phyloP scores from a whole-genome alignment of 1,140 invertebrate species.

The Drosophila pectinifera region DNA sequence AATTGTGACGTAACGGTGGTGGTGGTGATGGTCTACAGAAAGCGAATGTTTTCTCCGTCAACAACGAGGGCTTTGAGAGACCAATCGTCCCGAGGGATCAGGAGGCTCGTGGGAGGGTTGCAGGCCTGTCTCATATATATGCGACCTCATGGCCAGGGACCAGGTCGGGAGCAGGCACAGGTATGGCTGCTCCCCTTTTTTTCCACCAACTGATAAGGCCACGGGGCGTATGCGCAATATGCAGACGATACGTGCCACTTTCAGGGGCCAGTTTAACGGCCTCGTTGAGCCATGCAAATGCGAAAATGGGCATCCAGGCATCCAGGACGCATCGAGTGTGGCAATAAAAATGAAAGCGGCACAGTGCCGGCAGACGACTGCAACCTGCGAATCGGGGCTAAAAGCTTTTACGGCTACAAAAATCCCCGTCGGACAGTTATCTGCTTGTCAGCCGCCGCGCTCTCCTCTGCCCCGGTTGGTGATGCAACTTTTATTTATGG shows the following conservation, averaged over 20 bases:
- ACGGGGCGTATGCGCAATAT: conserved; percentile 60
- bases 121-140: conserved; percentile 67
- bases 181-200: background rate
- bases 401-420: conserved; percentile 61
- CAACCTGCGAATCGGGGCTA: conserved; percentile 43
- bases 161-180: background rate
- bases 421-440: conserved; percentile 28
- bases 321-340: conserved; percentile 16
- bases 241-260: conserved; percentile 24
- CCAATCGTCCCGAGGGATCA: conserved; percentile 47
- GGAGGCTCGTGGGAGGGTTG: conserved; percentile 7
- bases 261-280: conserved; percentile 39
- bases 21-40: background rate
- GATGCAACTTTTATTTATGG: conserved; percentile 53
- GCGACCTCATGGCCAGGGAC: conserved; percentile 63
- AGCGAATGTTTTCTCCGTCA: conserved; percentile 1
- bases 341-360: conserved; percentile 31
- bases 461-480: background rate
- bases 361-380: conserved; percentile 4
- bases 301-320: conserved; percentile 6
- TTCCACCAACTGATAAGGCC: conserved; percentile 40
- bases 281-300: conserved; percentile 47
- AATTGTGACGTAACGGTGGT: conserved; percentile 11
- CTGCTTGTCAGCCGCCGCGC: conserved; percentile 1
- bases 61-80: conserved; percentile 10